Evolutionary conservation across 2,888 invertebrate species (phyloP).

Genomic region (Conomelus anceps): DNA sequence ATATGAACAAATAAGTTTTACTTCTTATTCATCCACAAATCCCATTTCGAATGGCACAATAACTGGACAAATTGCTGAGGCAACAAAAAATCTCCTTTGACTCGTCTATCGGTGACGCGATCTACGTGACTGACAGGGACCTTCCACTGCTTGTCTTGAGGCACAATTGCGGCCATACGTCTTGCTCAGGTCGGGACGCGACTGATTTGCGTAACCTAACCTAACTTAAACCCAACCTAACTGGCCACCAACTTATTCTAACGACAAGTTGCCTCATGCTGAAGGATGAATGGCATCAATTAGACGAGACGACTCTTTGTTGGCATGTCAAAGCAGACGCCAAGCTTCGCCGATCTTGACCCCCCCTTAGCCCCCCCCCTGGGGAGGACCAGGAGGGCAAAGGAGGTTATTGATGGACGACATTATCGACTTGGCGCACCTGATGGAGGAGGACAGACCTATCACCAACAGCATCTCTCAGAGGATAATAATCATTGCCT

Average conservation of each 20-base stretch:
- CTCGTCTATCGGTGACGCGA: background rate
- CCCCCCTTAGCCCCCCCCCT: too few relatives aligned
- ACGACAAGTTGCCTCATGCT: background rate
- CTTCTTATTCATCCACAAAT: background rate
- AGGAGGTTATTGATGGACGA: too few relatives aligned
- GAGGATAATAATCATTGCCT: too few relatives aligned
- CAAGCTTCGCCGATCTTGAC: too few relatives aligned
- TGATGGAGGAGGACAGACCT: too few relatives aligned
- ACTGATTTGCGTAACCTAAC: background rate
- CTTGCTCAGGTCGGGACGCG: background rate
- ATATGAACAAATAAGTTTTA: too few relatives aligned
- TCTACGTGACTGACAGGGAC: background rate
- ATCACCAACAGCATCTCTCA: too few relatives aligned
- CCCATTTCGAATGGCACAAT: too few relatives aligned
- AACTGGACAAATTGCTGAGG: background rate
- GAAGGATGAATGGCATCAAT: background rate
- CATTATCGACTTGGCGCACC: too few relatives aligned
- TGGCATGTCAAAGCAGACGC: background rate
- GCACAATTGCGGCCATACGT: background rate
- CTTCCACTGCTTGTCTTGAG: background rate
- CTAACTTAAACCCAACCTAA: too few relatives aligned
- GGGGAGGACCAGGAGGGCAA: too few relatives aligned
- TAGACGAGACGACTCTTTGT: background rate
- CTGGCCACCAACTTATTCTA: background rate
- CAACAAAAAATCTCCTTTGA: background rate